Evolutionary conservation across 2,888 invertebrate species (phyloP).

Genomic region (Pandemis heparana): DNA sequence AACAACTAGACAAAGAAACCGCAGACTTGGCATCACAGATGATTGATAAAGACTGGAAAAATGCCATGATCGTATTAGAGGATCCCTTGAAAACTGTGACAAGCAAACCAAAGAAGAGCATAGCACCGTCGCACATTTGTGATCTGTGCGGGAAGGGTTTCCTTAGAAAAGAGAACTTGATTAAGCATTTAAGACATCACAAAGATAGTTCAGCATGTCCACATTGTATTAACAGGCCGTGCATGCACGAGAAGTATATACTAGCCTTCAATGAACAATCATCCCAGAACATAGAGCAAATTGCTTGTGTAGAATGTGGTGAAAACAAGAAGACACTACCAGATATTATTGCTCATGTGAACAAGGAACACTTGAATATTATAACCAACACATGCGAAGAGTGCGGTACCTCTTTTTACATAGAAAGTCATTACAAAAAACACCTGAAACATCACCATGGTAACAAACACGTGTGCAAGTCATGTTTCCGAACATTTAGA

Average conservation of each 20-base stretch:
- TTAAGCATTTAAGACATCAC: constrained; percentile 27
- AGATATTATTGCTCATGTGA: constrained; percentile 26
- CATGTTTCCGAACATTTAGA: constrained; percentile 15
- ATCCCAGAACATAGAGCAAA: not conserved
- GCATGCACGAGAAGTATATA: constrained; percentile 28
- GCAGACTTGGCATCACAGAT: not conserved
- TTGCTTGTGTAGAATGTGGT: constrained; percentile 22
- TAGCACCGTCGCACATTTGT: not conserved
- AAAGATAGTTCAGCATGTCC: constrained; percentile 5
- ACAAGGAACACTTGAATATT: constrained; percentile 33
- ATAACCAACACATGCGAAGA: constrained; percentile 16
- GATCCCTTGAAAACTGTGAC: not conserved
- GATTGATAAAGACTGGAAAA: constrained; percentile 15
- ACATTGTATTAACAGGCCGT: constrained; percentile 12
- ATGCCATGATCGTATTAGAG: constrained; percentile 22
- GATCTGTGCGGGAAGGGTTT: constrained; percentile 25
- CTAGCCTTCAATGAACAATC: not conserved
- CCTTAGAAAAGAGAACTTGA: not conserved
- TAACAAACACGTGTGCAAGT: constrained; percentile 10
- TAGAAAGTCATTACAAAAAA: constrained; percentile 16
- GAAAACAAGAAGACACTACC: not conserved
- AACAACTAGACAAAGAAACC: constrained; percentile 14
- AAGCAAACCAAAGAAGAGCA: not conserved
- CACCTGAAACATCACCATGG: constrained; percentile 23
- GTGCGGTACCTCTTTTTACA: constrained; percentile 25